Base-by-base conservation (phyloP, 2,797 vertebrate species). In the Pagetopsis macropterus region DNA sequence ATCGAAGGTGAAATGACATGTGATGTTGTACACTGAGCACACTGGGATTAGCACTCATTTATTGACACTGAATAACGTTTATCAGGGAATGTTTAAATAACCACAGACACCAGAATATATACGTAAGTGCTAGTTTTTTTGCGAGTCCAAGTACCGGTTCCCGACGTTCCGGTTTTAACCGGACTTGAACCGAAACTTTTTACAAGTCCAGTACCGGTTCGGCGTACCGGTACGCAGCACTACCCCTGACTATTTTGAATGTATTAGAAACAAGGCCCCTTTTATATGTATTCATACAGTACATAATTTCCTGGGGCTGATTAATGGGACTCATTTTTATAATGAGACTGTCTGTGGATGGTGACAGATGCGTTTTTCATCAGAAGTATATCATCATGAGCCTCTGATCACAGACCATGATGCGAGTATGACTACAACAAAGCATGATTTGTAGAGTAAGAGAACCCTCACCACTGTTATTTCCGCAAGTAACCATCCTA, bases 271-370 rank as follows among this genome's bases (percentile, higher is more conserved):
- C 4, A 21, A 48, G 40, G 17, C 43, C 27, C 31, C 37, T 72
- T 52, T 54, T 12, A 58, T 21, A 13, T 70, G 44, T 23, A 40
- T n/a, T 21, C n/a, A 48, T 45, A 31, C 51, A 62, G 33, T 49
- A 31, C 31, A 12, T 5, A 19, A 19, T 19, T 27, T 57, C 58
- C 58, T 37, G 13, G 16, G 17, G 66, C 60, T 73, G 76, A 79
- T 49, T 63, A 66, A 79, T 70, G 54, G 65, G 9, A 23, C 46
- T 64, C 41, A 62, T 69, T 57, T 57, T 60, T 64, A 40, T 52
- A 37, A 78, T 57, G 58, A 41, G 31, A 4, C 65, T 52, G 51
- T 72, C 46, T 54, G 21, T 48, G 40, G 60, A 15, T 41, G 43
- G 14, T 15, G 54, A 73, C 54, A 48, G 49, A 46, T 12, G 41